Evolutionary conservation across 2,888 invertebrate genomes (phyloP), one percentile per base, ranked within the genome.

Genomic region (Lamellibrachia columna): DNA sequence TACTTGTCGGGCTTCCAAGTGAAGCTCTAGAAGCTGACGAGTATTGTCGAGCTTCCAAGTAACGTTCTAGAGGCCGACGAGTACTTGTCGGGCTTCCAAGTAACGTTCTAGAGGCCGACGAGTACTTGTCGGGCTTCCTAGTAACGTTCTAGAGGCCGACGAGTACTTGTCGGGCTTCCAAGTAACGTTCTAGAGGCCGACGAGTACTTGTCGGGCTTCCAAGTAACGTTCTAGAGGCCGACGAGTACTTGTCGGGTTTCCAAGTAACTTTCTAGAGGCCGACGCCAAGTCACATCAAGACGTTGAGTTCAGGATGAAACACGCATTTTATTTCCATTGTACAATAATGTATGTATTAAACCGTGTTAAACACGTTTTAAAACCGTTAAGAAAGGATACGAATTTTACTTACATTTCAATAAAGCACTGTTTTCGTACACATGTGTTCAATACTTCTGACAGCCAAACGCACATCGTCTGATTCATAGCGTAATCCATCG

Each of bases 1-100:
- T 40, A 11, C 95, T 94, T 92, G 60, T 60, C 60, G 4, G 60
- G 60, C 11, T 60, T 60, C 60, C 15, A 60, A 60, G 22, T 60
- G 8, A 60, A 8, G 15, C 8, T 60, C 11, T 7, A 60, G 22
- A 40, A 1, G 40, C 40, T 1, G 40, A 40, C 40, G 40, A 40
- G 40, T 40, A 40, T 40, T 40, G 40, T 40, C 40, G 40, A 1
- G 40, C 40, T 40, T 40, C 40, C 40, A 40, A 40, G 40, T 40
- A 1, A 40, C 0, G 40, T 1, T 40, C 40, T 40, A 40, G 40
- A 40, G 1, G 40, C 1, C 1, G 40, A 40, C 40, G 40, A 40
- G 40, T 40, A 40, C 95, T 94, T 92, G 60, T 60, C 60, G 4
- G 60, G 60, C 11, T 60, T 60, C 60, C 15, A 60, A 60, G 22